These are phyloP conservation scores for Antheraea pernyi DNA, from an alignment of 1,140 invertebrate genomes.

Conservation along the genomic window DNA sequence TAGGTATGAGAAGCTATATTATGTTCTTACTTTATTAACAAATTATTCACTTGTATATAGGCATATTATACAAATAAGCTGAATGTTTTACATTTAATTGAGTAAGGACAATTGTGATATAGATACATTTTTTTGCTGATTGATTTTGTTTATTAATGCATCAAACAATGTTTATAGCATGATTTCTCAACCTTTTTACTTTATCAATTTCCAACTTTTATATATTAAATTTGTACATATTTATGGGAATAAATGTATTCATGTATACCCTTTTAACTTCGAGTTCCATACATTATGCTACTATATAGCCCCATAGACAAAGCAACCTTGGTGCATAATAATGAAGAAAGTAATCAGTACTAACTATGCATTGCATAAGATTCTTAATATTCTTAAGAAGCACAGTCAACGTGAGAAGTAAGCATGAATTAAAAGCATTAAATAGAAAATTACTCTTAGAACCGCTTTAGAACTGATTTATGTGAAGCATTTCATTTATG, in stretches of 20 bases:
- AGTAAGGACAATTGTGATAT: no score
- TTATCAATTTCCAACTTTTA: background rate
- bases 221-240: background rate
- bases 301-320: no score
- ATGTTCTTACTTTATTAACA: no score
- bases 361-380: background rate
- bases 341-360: background rate
- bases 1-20: no score
- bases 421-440: background rate
- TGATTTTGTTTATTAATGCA: no score
- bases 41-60: no score
- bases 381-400: background rate
- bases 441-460: background rate
- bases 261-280: background rate
- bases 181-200: background rate
- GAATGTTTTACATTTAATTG: no score
- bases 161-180: no score
- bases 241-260: background rate
- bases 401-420: background rate
- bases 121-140: no score
- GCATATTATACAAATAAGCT: no score
- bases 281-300: no score
- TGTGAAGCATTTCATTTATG: constrained; percentile 12
- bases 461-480: background rate
- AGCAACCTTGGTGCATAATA: background rate